phyloP scores from a whole-genome alignment of 1,140 invertebrate species.

The Aphelenchoides avenae region DNA sequence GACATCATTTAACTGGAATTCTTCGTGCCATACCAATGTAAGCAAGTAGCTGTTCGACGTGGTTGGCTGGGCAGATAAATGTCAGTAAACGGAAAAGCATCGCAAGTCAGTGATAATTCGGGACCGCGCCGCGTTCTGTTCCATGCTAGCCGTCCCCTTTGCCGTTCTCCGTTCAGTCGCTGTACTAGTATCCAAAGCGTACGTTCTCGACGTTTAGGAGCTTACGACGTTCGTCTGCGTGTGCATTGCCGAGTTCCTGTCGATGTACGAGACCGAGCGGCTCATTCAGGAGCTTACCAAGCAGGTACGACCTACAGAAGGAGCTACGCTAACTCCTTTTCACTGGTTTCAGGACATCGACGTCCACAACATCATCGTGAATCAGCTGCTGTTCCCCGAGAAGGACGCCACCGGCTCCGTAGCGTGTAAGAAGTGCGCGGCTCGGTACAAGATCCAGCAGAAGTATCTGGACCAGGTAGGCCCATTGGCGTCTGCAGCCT shows the following conservation, averaged over 20 bases:
- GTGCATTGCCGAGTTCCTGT: constrained; percentile 98
- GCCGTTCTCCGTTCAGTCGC: no score
- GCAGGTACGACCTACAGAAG: constrained; percentile 42
- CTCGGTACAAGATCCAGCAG: constrained; percentile 81
- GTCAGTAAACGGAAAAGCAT: no score
- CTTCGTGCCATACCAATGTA: no score
- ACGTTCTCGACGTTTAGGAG: no score
- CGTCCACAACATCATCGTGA: constrained; percentile 85
- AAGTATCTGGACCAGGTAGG: constrained; percentile 91
- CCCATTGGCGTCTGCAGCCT: no score
- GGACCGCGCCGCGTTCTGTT: no score
- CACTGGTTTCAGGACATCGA: constrained; percentile 74
- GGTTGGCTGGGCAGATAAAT: no score
- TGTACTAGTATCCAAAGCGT: no score
- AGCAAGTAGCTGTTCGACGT: no score
- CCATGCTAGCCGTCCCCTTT: no score
- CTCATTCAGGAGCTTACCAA: constrained; percentile 81
- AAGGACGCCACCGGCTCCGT: constrained; percentile 66
- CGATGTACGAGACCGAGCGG: constrained; percentile 94
- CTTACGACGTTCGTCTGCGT: constrained; percentile 98
- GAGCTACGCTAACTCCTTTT: constrained; percentile 13
- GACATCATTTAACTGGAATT: no score
- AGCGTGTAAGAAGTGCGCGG: constrained; percentile 78
- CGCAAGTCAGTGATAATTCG: no score
- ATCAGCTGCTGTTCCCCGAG: constrained; percentile 68